These are phyloP conservation scores for Hydractinia echinata DNA, from an alignment of 30 jellyfish, hydroid and myxozoan genomes.

Conservation along the genomic window DNA sequence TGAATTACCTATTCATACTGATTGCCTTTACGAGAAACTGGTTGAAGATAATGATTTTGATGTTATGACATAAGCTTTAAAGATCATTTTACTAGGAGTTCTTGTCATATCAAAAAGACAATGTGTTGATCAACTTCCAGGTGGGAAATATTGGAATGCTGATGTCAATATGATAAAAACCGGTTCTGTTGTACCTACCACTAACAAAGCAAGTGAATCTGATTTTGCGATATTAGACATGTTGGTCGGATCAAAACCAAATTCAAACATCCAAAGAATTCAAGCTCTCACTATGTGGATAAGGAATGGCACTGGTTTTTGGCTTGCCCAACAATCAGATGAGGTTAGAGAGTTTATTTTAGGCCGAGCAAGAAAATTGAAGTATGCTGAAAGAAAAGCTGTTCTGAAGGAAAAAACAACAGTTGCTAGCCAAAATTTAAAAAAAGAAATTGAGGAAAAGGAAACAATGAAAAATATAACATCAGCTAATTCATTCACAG, in stretches of 20 bases:
- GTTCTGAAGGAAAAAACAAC: no score
- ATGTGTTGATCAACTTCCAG: conserved; percentile 59
- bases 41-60: conserved; percentile 40
- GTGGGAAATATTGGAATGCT: conserved; percentile 41
- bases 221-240: conserved; percentile 45
- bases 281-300: conserved; percentile 49
- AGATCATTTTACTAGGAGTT: conserved; percentile 12
- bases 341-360: no score
- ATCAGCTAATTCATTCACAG: no score
- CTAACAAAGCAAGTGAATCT: conserved; percentile 41
- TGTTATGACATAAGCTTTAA: conserved; percentile 41
- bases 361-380: no score
- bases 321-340: no score
- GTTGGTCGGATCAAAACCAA: conserved; percentile 43
- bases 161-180: no score
- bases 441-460: no score
- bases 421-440: no score
- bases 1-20: conserved; percentile 29
- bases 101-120: conserved; percentile 44
- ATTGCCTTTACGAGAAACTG: not conserved
- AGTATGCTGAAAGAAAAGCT: no score
- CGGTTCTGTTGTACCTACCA: conserved; percentile 34
- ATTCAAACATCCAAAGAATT: conserved; percentile 34
- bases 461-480: no score
- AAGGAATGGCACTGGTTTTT: conserved; percentile 45